Conservation (phyloP, 1,140 invertebrate species). For the Plutomurus gul region DNA sequence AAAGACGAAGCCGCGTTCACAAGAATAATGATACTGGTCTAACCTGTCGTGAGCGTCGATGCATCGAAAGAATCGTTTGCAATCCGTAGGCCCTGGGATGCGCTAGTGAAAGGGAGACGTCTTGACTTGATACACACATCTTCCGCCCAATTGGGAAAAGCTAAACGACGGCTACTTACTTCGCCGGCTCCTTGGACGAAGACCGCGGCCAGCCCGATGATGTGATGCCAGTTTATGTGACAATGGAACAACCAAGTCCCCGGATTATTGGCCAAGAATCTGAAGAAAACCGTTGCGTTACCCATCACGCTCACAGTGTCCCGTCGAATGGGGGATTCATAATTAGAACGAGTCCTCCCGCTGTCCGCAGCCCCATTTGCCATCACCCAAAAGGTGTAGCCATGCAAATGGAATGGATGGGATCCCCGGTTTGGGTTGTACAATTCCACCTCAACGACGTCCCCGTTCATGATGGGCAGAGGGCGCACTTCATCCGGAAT, state of each 20-base stretch:
- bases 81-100: no score
- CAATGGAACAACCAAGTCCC: slow-evolving; percentile 46
- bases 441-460: slow-evolving; percentile 28
- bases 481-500: background rate
- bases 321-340: background rate
- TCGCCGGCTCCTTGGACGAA: background rate
- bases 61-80: background rate
- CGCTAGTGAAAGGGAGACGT: no score
- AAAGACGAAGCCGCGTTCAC: no score
- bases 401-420: slow-evolving; percentile 46
- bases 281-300: background rate
- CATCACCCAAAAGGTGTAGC: slow-evolving; percentile 42
- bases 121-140: background rate
- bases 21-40: no score
- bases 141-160: background rate
- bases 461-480: background rate
- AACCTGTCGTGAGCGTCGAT: no score
- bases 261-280: slow-evolving; percentile 43
- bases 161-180: background rate
- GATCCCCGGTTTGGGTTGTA: background rate
- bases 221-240: slow-evolving; percentile 43
- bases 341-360: background rate
- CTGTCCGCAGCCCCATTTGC: background rate
- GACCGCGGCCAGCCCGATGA: slow-evolving; percentile 29
- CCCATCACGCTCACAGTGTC: background rate